A percentile compares a stretch with the other conserved stretches of the same genome.
phyloP scores from a whole-genome alignment of 1,140 invertebrate genomes.

The Drosophila carrolli region DNA sequence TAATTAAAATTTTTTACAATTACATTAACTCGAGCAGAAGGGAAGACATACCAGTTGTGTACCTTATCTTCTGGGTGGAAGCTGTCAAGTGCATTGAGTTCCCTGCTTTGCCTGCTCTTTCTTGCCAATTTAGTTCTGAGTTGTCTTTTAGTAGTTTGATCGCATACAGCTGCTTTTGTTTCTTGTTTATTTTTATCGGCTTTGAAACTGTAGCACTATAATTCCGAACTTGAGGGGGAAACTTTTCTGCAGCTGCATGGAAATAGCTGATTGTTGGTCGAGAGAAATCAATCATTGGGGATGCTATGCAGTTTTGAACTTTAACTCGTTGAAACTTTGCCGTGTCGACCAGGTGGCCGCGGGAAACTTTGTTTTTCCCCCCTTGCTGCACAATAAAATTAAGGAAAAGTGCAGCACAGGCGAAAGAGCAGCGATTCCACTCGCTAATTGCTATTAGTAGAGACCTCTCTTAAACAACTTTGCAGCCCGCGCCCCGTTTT shows the following conservation, averaged over 20 bases:
- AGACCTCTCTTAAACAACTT: constrained; percentile 16
- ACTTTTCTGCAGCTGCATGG: constrained; percentile 18
- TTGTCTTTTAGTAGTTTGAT: constrained; percentile 13
- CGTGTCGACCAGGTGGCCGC: not conserved
- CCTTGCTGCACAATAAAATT: constrained; percentile 18
- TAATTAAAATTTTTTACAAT: constrained; percentile 48
- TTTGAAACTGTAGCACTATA: constrained; percentile 9
- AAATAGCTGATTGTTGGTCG: constrained; percentile 18
- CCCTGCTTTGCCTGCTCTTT: not conserved
- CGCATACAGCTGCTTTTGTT: constrained; percentile 10
- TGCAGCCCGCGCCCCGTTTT: not conserved
- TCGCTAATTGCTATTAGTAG: constrained; percentile 43
- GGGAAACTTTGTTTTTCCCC: constrained; percentile 17
- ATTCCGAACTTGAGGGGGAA: not conserved
- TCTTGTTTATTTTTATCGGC: constrained; percentile 29
- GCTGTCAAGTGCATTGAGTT: constrained; percentile 18
- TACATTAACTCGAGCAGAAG: constrained; percentile 31
- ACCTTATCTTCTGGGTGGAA: constrained; percentile 24
- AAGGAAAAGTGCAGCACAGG: constrained; percentile 14
- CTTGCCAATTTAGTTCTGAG: constrained; percentile 16
- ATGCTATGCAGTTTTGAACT: constrained; percentile 30
- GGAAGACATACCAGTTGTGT: constrained; percentile 8
- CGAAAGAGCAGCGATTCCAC: constrained; percentile 20
- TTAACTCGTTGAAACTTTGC: constrained; percentile 19
- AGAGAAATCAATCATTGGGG: constrained; percentile 35